Evolutionary conservation across 2,113 vertebrate genomes (phyloP), one percentile per base, ranked within the genome.

Genomic region (Eptesicus fuscus): DNA sequence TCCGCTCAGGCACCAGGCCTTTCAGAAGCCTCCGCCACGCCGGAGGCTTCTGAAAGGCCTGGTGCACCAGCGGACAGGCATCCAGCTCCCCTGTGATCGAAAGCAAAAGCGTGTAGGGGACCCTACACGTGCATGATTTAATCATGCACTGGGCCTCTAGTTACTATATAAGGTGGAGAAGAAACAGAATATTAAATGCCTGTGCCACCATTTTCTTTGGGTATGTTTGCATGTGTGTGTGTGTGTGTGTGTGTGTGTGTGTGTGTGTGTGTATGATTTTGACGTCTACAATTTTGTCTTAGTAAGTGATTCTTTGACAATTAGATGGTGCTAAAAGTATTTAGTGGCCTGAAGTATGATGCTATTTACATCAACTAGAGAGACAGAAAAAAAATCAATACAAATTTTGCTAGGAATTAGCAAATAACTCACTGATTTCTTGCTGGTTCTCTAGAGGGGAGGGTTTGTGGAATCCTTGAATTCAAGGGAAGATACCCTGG

Each of bases 321-420:
- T 88, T 97, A 96, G 94, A 98, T 69, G 37, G 74, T 90, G 77
- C 93, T 95, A 40, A 96, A 98, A 97, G 98, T 93, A 97, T 95
- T 96, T 97, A 97, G 94, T 89, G 93, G 95, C 95, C 92, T 97
- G 90, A 96, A 95, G 71, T 94, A 97, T 96, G 92, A 96, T 65
- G 89, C 94, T 96, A 97, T 98, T 98, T 98, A 97, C 97, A 97
- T 96, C 88, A 95, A 83, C 83, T 85, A 96, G 84, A 93, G 84
- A 98, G 61, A 96, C 5, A 96, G 77, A 63, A 90, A 96, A 49
- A 49, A 95, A 98, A 98, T 98, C 98, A 98, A 98, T 98, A 98
- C 37, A 87, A 95, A 96, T 97, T 98, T 98, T 98, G 95, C 96
- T 98, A 94, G 97, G 97, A 98, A 98, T 99, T 99, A 98, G 97